Evolutionary conservation across 2,113 vertebrate species (phyloP).

Genomic region (Progne subis): DNA sequence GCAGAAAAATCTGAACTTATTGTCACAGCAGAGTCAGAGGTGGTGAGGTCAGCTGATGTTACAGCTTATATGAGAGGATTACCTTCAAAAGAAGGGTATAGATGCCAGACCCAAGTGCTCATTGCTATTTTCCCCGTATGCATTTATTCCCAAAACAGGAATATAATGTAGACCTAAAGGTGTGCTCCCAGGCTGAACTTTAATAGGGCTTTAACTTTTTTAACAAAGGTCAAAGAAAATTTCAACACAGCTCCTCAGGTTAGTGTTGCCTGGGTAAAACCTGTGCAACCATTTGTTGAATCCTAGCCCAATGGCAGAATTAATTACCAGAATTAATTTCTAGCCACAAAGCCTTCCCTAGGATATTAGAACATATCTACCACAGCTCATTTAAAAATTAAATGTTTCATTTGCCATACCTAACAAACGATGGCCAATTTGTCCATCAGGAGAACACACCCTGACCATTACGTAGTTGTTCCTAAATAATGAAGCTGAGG

Average conservation of each 20-base stretch:
- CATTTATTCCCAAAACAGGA: background rate
- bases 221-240: conserved; percentile 9
- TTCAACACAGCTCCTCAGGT: background rate
- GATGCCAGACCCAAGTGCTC: background rate
- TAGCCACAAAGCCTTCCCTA: background rate
- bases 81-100: background rate
- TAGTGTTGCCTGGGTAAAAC: background rate
- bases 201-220: conserved; percentile 2
- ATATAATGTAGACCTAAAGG: background rate
- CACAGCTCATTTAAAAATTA: background rate
- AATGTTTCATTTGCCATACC: background rate
- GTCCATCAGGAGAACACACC: background rate
- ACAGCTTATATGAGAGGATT: background rate
- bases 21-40: fast-evolving
- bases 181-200: background rate
- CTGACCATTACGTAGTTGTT: fast-evolving
- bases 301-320: background rate
- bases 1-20: background rate
- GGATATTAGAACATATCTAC: background rate
- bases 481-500: background rate
- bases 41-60: background rate
- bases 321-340: background rate
- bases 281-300: background rate
- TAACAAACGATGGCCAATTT: background rate
- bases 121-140: background rate